Base-by-base conservation (phyloP, 2,113 vertebrate genomes). In the Nettapus auritus region DNA sequence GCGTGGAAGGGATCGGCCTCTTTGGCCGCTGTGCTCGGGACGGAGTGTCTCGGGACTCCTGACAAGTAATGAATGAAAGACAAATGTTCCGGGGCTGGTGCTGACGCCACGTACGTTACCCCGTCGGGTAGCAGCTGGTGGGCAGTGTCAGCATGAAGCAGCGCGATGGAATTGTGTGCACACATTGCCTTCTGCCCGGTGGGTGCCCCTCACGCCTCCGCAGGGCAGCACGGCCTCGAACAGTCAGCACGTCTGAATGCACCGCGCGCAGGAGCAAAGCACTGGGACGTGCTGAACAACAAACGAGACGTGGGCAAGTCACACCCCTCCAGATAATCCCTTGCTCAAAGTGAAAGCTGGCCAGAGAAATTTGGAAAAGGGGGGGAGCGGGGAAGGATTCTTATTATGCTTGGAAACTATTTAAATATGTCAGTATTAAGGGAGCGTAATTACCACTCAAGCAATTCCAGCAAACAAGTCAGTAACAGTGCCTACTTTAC, bases 341-440 rank as follows among this genome's bases (percentile, higher is more conserved):
- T 18, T 28, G 66, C 79, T 91, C 79, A 48, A 76, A 94, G 77
- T 31, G 89, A 90, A 90, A 79, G 50, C 88, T 88, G 0, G 0
- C 75, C 89, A 55, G 69, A 90, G 93, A 89, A 91, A 93, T 69
- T 87, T 82, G 77, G 90, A 38, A 86, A 87, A 76, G 52, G 46
- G 19, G 18, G 36, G 40, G 28, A 77, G 25, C 0, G 0, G 48
- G 62, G 31, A 50, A 77, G 34, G 66, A 55, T 76, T 79, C 76
- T 85, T 79, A 36, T 77, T 96, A 38, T 76, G 63, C 94, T 97
- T 96, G 92, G 85, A 88, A 93, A 89, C 79, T 79, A 91, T 95
- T 97, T 93, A 93, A 96, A 86, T 95, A 95, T 79, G 82, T 95
- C 95, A 93, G 76, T 95, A 94, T 95, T 92, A 89, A 93, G 50